phyloP scores from a whole-genome alignment of 2,888 invertebrate genomes.

The Nemotelus pantherinus region DNA sequence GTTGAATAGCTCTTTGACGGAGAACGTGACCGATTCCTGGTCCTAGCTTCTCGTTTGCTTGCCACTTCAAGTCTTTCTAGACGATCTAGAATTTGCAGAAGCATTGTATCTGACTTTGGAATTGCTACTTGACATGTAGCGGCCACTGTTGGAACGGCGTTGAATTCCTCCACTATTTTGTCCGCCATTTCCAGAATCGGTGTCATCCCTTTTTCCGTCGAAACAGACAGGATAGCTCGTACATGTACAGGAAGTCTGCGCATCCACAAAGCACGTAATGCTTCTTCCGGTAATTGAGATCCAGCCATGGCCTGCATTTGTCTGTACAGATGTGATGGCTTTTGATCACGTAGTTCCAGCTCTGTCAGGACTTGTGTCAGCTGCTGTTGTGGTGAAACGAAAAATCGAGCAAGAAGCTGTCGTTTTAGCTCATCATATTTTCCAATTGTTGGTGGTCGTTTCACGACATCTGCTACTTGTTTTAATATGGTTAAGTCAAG shows the following conservation, averaged over 20 bases:
- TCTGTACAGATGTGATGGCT: conserved; percentile 1
- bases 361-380: background rate
- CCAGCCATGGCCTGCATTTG: background rate
- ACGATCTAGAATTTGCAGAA: background rate
- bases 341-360: background rate
- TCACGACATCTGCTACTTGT: background rate
- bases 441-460: background rate
- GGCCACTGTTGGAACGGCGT: background rate
- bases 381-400: background rate
- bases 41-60: background rate
- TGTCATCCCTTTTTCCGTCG: background rate
- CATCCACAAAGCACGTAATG: background rate
- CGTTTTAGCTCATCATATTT: background rate
- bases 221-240: background rate
- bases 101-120: background rate
- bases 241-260: background rate
- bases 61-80: background rate
- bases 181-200: background rate
- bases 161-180: background rate
- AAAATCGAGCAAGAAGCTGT: background rate
- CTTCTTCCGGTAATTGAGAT: background rate
- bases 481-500: background rate
- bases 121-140: background rate
- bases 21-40: background rate
- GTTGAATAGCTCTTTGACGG: background rate